These are phyloP conservation scores for Phyllotreta striolata DNA, from an alignment of 2,888 invertebrate genomes.

Conservation along the genomic window DNA sequence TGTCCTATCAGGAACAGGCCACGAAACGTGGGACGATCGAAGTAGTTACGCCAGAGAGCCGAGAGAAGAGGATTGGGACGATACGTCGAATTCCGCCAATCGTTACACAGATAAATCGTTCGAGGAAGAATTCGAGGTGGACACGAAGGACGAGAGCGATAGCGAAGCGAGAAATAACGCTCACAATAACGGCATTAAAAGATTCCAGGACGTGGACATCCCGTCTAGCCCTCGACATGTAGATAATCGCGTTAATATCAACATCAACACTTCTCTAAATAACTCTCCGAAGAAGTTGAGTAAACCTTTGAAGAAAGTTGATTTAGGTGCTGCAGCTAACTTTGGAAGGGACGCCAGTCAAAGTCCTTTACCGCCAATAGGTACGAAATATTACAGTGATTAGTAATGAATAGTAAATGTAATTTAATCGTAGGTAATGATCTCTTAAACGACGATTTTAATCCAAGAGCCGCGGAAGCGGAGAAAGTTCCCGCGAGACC, in stretches of 20 bases:
- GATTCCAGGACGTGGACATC: conserved; percentile 51
- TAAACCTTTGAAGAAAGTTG: conserved; percentile 66
- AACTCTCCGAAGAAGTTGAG: conserved; percentile 59
- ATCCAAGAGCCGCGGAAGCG: conserved; percentile 64
- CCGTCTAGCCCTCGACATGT: conserved; percentile 40
- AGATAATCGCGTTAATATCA: conserved; percentile 62
- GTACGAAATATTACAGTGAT: conserved; percentile 5
- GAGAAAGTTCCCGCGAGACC: conserved; percentile 33
- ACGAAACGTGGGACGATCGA: conserved; percentile 57
- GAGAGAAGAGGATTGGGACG: conserved; percentile 52
- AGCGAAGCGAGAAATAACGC: conserved; percentile 65
- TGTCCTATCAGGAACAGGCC: conserved; percentile 45
- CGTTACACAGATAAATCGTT: conserved; percentile 58
- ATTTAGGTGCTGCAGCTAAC: conserved; percentile 74
- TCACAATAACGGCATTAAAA: conserved; percentile 46
- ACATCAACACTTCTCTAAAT: conserved; percentile 59
- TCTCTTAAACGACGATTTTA: conserved; percentile 70
- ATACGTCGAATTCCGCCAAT: conserved; percentile 46
- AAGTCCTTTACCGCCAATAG: conserved; percentile 51
- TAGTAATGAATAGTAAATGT: neutral
- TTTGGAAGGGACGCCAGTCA: conserved; percentile 66
- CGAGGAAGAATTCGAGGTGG: conserved; percentile 70
- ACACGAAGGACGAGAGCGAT: conserved; percentile 74
- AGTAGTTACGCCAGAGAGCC: conserved; percentile 51
- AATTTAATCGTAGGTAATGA: conserved; percentile 55